Evolutionary conservation across 1,140 invertebrate species (phyloP).

Genomic region (Drosophila willistoni): DNA sequence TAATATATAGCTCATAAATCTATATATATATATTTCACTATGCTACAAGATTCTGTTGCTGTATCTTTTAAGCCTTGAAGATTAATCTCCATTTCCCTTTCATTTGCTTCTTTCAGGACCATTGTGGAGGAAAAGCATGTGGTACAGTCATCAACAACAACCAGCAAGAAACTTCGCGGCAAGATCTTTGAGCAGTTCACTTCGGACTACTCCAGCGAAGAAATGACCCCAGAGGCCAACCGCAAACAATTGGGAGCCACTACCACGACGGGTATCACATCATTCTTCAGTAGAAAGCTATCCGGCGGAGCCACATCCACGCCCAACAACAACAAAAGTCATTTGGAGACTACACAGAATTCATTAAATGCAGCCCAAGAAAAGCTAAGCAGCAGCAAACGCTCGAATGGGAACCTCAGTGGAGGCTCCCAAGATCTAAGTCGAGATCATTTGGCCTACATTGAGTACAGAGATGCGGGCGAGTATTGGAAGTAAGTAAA

Average conservation of each 20-base stretch:
- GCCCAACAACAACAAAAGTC: constrained; percentile 51
- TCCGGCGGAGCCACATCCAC: constrained; percentile 61
- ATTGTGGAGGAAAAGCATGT: constrained; percentile 72
- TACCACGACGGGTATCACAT: constrained; percentile 38
- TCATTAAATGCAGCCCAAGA: constrained; percentile 68
- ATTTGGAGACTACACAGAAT: constrained; percentile 71
- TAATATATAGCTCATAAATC: not conserved
- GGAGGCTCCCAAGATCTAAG: constrained; percentile 32
- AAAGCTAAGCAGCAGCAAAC: constrained; percentile 39
- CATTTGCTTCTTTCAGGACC: constrained; percentile 57
- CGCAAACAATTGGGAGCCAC: constrained; percentile 35
- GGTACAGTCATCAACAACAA: constrained; percentile 47
- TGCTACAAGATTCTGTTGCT: not conserved
- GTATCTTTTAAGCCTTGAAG: constrained; percentile 18
- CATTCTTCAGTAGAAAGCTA: constrained; percentile 46
- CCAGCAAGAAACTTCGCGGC: constrained; percentile 41
- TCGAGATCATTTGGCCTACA: constrained; percentile 84
- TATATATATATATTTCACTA: not conserved
- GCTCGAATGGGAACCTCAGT: constrained; percentile 70
- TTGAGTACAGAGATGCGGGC: constrained; percentile 86
- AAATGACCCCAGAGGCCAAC: constrained; percentile 45
- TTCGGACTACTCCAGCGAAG: constrained; percentile 64
- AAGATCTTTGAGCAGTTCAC: constrained; percentile 52
- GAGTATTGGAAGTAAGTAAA: constrained; percentile 88
- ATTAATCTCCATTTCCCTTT: constrained; percentile 29